Evolutionary conservation across 2,888 invertebrate species (phyloP).

Genomic region (Xestia sexstrigata): DNA sequence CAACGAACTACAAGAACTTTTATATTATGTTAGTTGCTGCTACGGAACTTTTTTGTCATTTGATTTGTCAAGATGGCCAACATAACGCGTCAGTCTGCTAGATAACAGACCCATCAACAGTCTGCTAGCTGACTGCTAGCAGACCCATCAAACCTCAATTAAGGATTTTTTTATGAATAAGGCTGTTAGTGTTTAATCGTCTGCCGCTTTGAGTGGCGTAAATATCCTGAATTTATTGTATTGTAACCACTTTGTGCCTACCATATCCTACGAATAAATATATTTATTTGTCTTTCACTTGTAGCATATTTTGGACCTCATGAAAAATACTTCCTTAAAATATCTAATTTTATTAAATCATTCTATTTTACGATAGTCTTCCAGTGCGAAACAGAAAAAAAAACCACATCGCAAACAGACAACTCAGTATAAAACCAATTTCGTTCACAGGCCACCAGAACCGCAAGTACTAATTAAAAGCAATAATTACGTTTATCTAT

Average conservation of each 20-base stretch:
- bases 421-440: conserved; percentile 9
- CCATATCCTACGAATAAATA: not conserved
- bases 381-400: not conserved
- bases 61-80: no score
- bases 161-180: no score
- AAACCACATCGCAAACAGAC: not conserved
- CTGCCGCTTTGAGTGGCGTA: not conserved
- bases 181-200: no score
- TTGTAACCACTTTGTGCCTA: not conserved
- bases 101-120: no score
- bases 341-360: not conserved
- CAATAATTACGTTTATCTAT: conserved; percentile 56
- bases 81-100: no score
- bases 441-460: not conserved
- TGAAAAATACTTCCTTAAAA: not conserved
- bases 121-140: no score
- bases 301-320: not conserved
- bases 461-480: conserved; percentile 60
- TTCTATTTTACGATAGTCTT: no score
- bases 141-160: no score
- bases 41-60: no score
- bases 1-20: no score
- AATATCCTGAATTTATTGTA: not conserved
- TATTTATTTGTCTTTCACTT: not conserved
- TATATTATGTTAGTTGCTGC: no score